These are phyloP conservation scores for Manis javanica DNA, from an alignment of 2,797 vertebrate genomes.

Conservation along the genomic window DNA sequence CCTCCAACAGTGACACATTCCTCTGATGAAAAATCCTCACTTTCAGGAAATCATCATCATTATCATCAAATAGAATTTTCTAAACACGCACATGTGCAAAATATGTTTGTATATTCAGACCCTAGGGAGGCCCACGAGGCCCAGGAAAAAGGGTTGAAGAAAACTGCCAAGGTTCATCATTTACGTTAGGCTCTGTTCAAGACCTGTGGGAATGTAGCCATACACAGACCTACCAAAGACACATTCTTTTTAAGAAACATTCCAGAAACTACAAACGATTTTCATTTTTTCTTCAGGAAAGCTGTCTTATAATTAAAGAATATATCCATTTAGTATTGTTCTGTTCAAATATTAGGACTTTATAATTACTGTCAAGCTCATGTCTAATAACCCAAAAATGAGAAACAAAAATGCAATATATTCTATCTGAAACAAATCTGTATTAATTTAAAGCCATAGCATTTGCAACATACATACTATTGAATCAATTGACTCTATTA, in stretches of 20 bases:
- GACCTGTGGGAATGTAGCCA: no score
- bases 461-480: background rate
- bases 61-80: constrained; percentile 78
- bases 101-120: constrained; percentile 44
- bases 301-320: constrained; percentile 73
- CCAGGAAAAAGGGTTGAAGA: background rate
- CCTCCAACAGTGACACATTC: constrained; percentile 44
- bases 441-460: background rate
- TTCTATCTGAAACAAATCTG: background rate
- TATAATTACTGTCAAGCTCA: background rate
- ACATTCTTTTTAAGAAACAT: constrained; percentile 78
- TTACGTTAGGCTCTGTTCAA: background rate
- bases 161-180: background rate
- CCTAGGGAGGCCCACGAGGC: background rate
- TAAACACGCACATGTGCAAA: constrained; percentile 76
- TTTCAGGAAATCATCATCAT: constrained; percentile 76
- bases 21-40: constrained; percentile 72
- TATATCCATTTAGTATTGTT: constrained; percentile 3
- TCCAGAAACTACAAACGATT: constrained; percentile 74
- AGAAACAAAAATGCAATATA: background rate
- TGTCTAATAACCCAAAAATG: background rate
- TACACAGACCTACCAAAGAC: constrained; percentile 63
- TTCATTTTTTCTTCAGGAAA: constrained; percentile 68
- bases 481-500: background rate
- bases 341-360: background rate